Percentiles rank a stretch among this genome's conserved stretches.
phyloP scores from a whole-genome alignment of 2,888 invertebrate genomes.

The Myathropa florea region DNA sequence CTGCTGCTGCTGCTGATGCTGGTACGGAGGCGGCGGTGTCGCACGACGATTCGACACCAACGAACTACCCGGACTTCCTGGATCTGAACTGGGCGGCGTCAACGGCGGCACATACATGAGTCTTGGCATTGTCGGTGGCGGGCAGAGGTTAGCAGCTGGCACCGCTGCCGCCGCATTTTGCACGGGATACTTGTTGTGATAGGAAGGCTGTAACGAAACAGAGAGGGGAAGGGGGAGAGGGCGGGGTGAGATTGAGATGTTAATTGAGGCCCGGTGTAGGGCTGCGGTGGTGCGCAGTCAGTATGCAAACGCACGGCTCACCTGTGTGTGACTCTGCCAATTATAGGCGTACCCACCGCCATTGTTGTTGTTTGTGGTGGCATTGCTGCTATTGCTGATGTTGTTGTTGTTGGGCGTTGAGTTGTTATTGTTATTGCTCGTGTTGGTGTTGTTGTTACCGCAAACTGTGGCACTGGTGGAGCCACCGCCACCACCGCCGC shows the following conservation, averaged over 20 bases:
- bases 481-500: conserved; percentile 45
- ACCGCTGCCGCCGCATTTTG: conserved; percentile 72
- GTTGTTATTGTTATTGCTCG: conserved; percentile 43
- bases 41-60: conserved; percentile 83
- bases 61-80: conserved; percentile 89
- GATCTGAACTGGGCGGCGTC: conserved; percentile 94
- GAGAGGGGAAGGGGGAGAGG: conserved; percentile 12
- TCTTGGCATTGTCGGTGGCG: conserved; percentile 79
- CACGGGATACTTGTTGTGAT: conserved; percentile 74
- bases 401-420: conserved; percentile 54
- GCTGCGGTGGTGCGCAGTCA: background rate
- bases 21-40: conserved; percentile 78
- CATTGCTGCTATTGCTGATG: conserved; percentile 71
- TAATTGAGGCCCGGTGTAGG: conserved; percentile 30
- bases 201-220: conserved; percentile 74
- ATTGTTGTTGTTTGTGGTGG: conserved; percentile 70
- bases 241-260: conserved; percentile 13
- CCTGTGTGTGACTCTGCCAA: conserved; percentile 79
- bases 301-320: conserved; percentile 73
- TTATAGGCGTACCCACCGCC: conserved; percentile 77
- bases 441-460: conserved; percentile 36
- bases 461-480: conserved; percentile 19
- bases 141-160: conserved; percentile 64
- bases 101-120: conserved; percentile 91
- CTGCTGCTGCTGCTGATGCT: conserved; percentile 73